Evolutionary conservation across 2,797 vertebrate genomes (phyloP), one percentile per base, ranked within the genome.

Genomic region (Carduelis carduelis): DNA sequence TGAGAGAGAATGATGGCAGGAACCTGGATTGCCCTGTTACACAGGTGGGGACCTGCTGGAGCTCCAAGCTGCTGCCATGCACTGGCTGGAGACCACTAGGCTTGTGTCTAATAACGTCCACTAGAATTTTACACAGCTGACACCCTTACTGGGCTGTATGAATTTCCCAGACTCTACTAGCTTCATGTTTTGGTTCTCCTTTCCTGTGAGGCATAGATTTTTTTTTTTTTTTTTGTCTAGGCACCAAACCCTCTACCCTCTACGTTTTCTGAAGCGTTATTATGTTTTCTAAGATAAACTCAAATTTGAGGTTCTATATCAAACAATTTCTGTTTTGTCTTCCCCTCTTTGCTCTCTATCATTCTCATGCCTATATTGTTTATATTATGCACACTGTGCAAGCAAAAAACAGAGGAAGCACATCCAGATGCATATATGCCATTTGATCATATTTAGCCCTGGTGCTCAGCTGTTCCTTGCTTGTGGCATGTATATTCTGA

Each of bases 21-120:
- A 52, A 56, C 6, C 3, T 0, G 6, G 46, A 74, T 7, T 2
- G 1, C 12, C 24, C 24, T 26, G 3, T 49, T 66, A 10, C 21
- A 4, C 2, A 2, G 1, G 1, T 16, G 4, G 23, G 55, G 14
- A 69, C 34, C 4, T 2, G 3, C 15, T 50, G 39, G 19, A 57
- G 39, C 18, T 78, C 32, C 2, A 1, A 7, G 7, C 15, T 35
- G 7, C 11, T 35, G 60, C 37, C 6, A 1, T 1, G 13, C 0
- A 1, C 49, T 49, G 43, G 3, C 50, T 47, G 21, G 30, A 71
- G 30, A 74, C 4, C 52, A 63, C 21, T 4, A n/a, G 21, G 7
- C 37, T 59, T 43, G 8, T 35, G 3, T 23, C 14, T 65, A 5
- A 34, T 39, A 46, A 57, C 66, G 26, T 26, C 10, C 6, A 3